Percentiles rank a stretch among this genome's conserved stretches.
phyloP scores from a whole-genome alignment of 2,113 vertebrate species.

The Phainopepla nitens region DNA sequence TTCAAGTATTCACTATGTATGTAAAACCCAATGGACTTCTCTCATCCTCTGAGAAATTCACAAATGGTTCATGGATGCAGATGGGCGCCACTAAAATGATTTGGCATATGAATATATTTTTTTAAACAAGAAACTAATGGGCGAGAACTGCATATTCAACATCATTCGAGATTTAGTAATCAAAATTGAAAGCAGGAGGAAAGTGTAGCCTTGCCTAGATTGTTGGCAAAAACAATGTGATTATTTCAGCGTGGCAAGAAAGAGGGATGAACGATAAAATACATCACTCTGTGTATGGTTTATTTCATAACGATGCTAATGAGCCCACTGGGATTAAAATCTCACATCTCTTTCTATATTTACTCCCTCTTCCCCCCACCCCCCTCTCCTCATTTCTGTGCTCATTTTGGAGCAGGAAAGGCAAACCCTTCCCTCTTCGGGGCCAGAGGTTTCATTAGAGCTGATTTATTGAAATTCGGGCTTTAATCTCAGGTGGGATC shows the following conservation, averaged over 20 bases:
- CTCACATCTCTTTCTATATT: conserved; percentile 38
- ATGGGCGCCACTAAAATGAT: background rate
- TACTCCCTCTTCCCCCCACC: conserved; percentile 5
- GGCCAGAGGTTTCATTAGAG: conserved; percentile 70
- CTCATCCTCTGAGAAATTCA: conserved; percentile 47
- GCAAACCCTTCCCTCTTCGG: conserved; percentile 41
- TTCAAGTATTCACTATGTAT: conserved; percentile 55
- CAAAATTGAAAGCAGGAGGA: conserved; percentile 13
- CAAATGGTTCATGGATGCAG: background rate
- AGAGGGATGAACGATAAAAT: background rate
- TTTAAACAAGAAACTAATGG: background rate
- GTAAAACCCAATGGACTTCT: conserved; percentile 40
- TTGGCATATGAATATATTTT: background rate
- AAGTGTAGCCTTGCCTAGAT: background rate
- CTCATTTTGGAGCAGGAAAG: conserved; percentile 33
- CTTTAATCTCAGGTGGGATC: conserved; percentile 85
- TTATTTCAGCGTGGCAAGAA: background rate
- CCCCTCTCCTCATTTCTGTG: conserved; percentile 13
- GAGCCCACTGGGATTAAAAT: conserved; percentile 53
- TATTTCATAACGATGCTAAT: conserved; percentile 66
- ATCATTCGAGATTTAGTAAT: background rate
- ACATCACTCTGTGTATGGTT: conserved; percentile 51
- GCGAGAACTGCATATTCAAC: background rate
- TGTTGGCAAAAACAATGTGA: background rate
- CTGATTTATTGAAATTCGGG: conserved; percentile 79